These are phyloP conservation scores for Oostethus manadensis DNA, from an alignment of 2,113 vertebrate genomes.

Conservation along the genomic window DNA sequence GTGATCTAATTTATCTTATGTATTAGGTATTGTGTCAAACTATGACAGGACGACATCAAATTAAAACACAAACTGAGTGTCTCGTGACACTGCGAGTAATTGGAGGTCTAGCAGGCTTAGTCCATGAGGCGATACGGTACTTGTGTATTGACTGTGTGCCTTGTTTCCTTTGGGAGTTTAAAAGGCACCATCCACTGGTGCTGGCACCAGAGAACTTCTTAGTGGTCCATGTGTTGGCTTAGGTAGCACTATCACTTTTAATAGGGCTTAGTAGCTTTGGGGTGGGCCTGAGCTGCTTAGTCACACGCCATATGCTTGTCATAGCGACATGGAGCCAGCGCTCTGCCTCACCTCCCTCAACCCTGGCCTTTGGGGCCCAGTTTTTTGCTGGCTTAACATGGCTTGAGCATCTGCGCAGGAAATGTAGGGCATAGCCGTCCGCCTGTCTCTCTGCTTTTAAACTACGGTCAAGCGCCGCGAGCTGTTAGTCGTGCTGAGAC, in stretches of 20 bases:
- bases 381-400: slow-evolving; percentile 54
- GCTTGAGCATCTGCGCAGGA: slow-evolving; percentile 64
- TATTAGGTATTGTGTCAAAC: too few species aligned
- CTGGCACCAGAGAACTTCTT: not conserved
- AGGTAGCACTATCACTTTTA: slow-evolving; percentile 37
- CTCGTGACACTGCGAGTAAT: too few species aligned
- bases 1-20: too few species aligned
- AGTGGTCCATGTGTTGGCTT: not conserved
- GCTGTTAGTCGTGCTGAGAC: slow-evolving; percentile 24
- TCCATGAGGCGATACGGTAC: not conserved
- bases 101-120: too few species aligned
- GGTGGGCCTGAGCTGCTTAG: slow-evolving; percentile 44
- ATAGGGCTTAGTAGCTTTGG: slow-evolving; percentile 41
- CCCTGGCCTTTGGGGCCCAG: slow-evolving; percentile 33
- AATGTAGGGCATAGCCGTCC: slow-evolving; percentile 52
- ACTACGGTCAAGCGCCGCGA: slow-evolving; percentile 7
- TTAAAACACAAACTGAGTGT: too few species aligned
- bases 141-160: too few species aligned
- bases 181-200: not conserved
- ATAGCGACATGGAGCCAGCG: slow-evolving; percentile 14
- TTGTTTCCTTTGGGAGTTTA: not conserved
- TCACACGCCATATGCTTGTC: slow-evolving; percentile 50
- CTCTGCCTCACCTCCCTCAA: slow-evolving; percentile 23
- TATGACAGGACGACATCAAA: too few species aligned
- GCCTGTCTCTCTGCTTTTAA: slow-evolving; percentile 43